Evolutionary conservation across 2,797 vertebrate species (phyloP).

Genomic region (Falco biarmicus): DNA sequence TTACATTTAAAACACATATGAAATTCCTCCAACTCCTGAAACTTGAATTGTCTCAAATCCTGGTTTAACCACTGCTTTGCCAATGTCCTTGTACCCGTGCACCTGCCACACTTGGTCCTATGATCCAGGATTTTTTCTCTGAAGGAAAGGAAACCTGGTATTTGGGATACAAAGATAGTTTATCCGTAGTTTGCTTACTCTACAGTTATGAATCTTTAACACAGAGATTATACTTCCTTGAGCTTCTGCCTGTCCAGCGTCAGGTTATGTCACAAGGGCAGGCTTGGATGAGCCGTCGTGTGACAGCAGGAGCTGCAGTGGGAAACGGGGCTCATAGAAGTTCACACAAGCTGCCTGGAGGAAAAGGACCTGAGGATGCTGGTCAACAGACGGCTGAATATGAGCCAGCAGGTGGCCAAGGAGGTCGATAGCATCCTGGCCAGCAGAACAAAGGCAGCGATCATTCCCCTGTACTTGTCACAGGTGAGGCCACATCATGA

Average conservation of each 20-base stretch:
- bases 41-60: not conserved
- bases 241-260: not conserved
- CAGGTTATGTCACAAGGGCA: not conserved
- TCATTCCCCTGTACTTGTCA: no score
- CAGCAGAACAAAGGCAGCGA: no score
- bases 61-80: not conserved
- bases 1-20: not conserved
- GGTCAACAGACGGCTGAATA: no score
- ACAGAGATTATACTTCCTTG: not conserved
- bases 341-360: no score
- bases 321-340: not conserved
- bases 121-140: not conserved
- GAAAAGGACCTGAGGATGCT: no score
- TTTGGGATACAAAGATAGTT: not conserved
- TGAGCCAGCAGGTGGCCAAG: no score
- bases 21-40: not conserved
- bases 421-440: no score
- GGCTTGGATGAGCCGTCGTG: rapidly evolving
- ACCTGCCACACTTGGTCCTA: not conserved
- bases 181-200: not conserved
- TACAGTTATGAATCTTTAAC: not conserved
- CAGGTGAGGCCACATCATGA: no score
- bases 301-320: not conserved
- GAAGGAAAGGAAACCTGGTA: not conserved
- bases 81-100: not conserved